phyloP scores from a whole-genome alignment of 2,797 vertebrate species.

The Rhynchotus rufescens region DNA sequence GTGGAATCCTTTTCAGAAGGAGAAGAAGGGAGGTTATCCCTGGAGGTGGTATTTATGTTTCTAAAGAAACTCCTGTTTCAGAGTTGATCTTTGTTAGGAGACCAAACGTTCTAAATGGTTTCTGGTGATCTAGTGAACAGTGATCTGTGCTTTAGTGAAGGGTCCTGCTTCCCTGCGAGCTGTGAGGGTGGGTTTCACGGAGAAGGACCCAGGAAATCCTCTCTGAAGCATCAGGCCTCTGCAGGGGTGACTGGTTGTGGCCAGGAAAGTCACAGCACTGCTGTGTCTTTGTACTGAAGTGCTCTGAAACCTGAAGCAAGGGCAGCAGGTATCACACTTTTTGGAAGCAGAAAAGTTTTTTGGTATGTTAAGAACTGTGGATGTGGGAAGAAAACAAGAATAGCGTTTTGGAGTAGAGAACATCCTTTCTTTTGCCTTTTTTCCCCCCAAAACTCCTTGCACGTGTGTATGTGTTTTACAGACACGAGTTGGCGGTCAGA shows the following conservation, averaged over 20 bases:
- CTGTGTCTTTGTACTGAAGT: slow-evolving; percentile 18
- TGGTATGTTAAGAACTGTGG: slow-evolving; percentile 14
- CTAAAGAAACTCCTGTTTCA: neutral
- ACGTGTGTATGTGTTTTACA: slow-evolving; percentile 71
- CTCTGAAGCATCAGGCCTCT: slow-evolving; percentile 50
- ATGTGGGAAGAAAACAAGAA: slow-evolving; percentile 39
- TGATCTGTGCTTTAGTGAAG: neutral
- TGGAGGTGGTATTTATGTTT: neutral
- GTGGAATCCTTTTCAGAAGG: neutral
- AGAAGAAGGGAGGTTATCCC: neutral
- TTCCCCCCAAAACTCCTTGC: neutral
- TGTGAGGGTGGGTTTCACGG: slow-evolving; percentile 22
- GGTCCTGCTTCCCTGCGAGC: neutral
- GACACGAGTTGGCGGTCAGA: slow-evolving; percentile 99
- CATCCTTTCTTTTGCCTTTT: neutral
- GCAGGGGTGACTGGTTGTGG: slow-evolving; percentile 33
- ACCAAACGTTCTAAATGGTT: neutral
- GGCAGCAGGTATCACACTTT: slow-evolving; percentile 5
- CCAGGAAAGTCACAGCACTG: slow-evolving; percentile 18
- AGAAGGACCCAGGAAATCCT: slow-evolving; percentile 33
- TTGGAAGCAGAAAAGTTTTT: slow-evolving; percentile 35
- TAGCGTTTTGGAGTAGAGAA: neutral
- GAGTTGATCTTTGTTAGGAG: neutral
- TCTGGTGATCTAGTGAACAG: neutral
- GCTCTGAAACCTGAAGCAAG: slow-evolving; percentile 13